phyloP scores from a whole-genome alignment of 2,797 vertebrate genomes.

The Rhinatrema bivittatum region DNA sequence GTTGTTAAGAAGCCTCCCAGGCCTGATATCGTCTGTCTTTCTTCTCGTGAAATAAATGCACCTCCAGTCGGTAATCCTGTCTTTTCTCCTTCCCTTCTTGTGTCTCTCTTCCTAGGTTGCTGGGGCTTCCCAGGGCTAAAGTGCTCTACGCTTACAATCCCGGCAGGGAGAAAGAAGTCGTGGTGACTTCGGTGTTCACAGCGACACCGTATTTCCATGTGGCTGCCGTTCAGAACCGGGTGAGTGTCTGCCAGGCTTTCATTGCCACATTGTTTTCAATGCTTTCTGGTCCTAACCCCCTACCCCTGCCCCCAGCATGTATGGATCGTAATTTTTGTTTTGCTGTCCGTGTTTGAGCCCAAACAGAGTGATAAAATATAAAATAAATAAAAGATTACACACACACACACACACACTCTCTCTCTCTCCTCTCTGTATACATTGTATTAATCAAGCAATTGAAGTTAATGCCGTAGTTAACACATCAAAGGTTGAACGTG shows the following conservation, averaged over 20 bases:
- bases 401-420: too few species aligned
- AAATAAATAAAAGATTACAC: too few species aligned
- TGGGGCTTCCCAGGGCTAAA: constrained; percentile 87
- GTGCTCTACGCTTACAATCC: constrained; percentile 88
- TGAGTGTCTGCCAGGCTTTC: constrained; percentile 64
- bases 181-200: constrained; percentile 90
- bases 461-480: too few species aligned
- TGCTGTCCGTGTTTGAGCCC: too few species aligned
- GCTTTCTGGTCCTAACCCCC: constrained; percentile 14
- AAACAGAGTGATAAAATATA: too few species aligned
- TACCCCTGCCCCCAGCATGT: constrained; percentile 10
- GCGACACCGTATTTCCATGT: constrained; percentile 90
- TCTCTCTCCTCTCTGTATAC: too few species aligned
- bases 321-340: too few species aligned
- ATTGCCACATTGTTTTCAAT: constrained; percentile 36
- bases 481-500: too few species aligned
- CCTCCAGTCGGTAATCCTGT: constrained; percentile 1
- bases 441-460: too few species aligned
- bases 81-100: neutral
- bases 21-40: too few species aligned
- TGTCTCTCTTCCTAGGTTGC: constrained; percentile 49
- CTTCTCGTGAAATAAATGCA: neutral
- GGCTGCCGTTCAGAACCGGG: constrained; percentile 87
- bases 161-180: constrained; percentile 82
- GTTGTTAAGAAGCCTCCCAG: too few species aligned